Evolutionary conservation across 2,888 invertebrate species (phyloP).

Genomic region (Mayetiola destructor): DNA sequence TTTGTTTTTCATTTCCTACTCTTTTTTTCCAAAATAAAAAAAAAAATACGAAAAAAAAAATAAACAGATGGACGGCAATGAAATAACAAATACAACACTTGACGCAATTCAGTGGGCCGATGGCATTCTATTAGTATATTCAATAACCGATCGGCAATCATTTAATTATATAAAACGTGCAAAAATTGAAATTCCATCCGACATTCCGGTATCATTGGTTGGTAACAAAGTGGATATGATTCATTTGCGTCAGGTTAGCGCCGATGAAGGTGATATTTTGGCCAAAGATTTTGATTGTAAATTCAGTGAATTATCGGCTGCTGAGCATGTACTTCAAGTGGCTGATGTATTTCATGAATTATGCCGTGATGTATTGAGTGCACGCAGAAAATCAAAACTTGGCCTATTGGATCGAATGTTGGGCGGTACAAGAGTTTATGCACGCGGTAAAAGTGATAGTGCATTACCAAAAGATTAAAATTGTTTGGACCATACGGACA

Average conservation of each 20-base stretch:
- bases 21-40: too few relatives aligned
- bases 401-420: slow-evolving; percentile 71
- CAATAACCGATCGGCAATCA: slow-evolving; percentile 73
- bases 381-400: slow-evolving; percentile 69
- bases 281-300: slow-evolving; percentile 80
- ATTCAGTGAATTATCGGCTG: slow-evolving; percentile 77
- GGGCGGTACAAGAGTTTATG: slow-evolving; percentile 61
- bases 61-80: slow-evolving; percentile 5
- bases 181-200: slow-evolving; percentile 51
- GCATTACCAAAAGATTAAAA: slow-evolving; percentile 67
- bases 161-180: slow-evolving; percentile 69
- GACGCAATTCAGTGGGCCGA: slow-evolving; percentile 62
- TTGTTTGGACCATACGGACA: neutral
- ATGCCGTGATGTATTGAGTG: slow-evolving; percentile 64
- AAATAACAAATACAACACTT: neutral
- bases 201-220: slow-evolving; percentile 69
- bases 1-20: too few relatives aligned
- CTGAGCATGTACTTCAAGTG: slow-evolving; percentile 73
- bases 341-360: slow-evolving; percentile 74
- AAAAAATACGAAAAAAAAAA: too few relatives aligned
- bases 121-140: slow-evolving; percentile 74
- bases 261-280: slow-evolving; percentile 75
- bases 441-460: slow-evolving; percentile 76
- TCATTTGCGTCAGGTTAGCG: slow-evolving; percentile 72
- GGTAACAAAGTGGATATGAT: slow-evolving; percentile 87